Percentiles rank a stretch among this genome's conserved stretches.
phyloP scores from a whole-genome alignment of 2,113 vertebrate species.

The Nettapus auritus region DNA sequence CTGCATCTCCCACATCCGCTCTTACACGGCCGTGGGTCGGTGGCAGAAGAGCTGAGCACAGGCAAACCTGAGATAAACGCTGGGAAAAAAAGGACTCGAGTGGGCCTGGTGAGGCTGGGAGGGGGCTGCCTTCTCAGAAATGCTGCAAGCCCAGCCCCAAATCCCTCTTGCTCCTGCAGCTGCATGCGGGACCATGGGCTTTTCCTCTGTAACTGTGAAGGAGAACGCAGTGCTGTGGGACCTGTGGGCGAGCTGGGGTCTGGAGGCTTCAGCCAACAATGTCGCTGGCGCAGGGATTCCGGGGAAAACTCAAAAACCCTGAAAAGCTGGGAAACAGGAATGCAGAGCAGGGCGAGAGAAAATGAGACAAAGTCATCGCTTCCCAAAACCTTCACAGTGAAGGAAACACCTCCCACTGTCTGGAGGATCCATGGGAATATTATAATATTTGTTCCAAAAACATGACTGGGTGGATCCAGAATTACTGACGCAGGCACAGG shows the following conservation, averaged over 20 bases:
- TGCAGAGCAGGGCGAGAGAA: conserved; percentile 40
- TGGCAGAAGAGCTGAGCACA: background rate
- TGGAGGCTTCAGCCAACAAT: background rate
- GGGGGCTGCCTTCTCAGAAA: background rate
- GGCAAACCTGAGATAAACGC: background rate
- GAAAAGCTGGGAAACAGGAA: conserved; percentile 16
- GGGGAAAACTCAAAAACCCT: conserved; percentile 1
- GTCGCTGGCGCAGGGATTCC: background rate
- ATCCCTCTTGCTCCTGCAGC: background rate
- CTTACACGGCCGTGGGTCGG: background rate
- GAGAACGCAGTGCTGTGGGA: background rate
- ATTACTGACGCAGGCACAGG: conserved; percentile 52
- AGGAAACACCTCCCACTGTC: conserved; percentile 60
- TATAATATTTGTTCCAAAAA: conserved; percentile 72
- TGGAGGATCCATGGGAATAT: conserved; percentile 66
- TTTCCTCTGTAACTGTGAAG: background rate
- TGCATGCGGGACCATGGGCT: background rate
- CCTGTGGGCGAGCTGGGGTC: background rate
- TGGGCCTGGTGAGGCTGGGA: background rate
- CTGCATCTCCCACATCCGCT: background rate
- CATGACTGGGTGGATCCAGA: conserved; percentile 53
- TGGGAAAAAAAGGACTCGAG: background rate
- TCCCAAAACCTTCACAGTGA: conserved; percentile 61
- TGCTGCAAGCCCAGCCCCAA: background rate
- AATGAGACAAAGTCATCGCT: conserved; percentile 50